Conservation (phyloP, 2,888 invertebrate species). For the Molorchus minor region DNA sequence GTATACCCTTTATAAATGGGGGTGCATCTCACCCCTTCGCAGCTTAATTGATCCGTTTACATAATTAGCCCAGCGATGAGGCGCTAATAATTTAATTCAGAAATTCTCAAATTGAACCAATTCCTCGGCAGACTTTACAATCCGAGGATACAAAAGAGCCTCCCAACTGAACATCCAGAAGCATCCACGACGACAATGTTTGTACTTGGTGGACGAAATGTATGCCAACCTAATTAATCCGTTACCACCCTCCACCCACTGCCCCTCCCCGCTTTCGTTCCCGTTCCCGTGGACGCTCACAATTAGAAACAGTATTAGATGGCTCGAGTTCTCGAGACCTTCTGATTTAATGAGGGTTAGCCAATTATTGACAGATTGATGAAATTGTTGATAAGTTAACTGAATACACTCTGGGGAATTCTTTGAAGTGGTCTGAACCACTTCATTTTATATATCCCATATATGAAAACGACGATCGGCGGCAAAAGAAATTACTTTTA, state of each 20-base stretch:
- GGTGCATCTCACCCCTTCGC: not conserved
- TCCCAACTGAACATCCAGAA: slow-evolving; percentile 4
- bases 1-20: too few species aligned
- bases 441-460: slow-evolving; percentile 13
- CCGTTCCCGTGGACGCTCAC: slow-evolving; percentile 38
- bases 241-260: slow-evolving; percentile 42
- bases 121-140: slow-evolving; percentile 7
- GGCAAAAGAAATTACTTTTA: not conserved
- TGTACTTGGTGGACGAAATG: slow-evolving; percentile 43
- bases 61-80: not conserved
- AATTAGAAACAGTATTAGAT: slow-evolving; percentile 51
- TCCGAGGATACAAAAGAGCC: slow-evolving; percentile 16
- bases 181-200: slow-evolving; percentile 33
- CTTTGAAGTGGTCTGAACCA: slow-evolving; percentile 17
- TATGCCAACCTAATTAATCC: slow-evolving; percentile 51
- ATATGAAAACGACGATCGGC: slow-evolving; percentile 3
- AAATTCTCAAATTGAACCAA: slow-evolving; percentile 18
- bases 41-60: not conserved
- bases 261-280: too few species aligned
- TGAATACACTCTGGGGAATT: slow-evolving; percentile 17
- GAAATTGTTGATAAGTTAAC: slow-evolving; percentile 40
- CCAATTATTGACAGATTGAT: slow-evolving; percentile 50
- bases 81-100: slow-evolving; percentile 3
- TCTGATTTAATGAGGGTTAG: slow-evolving; percentile 51
- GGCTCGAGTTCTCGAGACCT: slow-evolving; percentile 45